These are phyloP conservation scores for Cephus pygmeus DNA, from an alignment of 2,888 invertebrate species.

Conservation along the genomic window DNA sequence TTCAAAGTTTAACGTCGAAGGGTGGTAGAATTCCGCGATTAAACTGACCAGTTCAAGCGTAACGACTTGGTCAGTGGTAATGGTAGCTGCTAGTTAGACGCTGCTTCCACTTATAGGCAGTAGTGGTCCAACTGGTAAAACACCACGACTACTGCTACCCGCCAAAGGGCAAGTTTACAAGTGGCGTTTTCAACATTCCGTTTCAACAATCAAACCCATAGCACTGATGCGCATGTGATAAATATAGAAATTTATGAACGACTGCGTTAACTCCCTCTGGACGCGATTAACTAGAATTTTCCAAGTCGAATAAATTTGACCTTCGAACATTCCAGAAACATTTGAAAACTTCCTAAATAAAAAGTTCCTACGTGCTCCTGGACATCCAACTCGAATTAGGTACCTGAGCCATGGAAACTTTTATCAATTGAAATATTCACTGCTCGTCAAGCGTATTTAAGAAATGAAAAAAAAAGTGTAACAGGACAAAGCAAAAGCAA, in stretches of 20 bases:
- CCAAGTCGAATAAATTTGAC: background rate
- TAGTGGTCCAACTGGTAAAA: background rate
- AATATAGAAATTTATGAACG: too few species aligned
- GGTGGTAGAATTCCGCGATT: constrained; percentile 21
- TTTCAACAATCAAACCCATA: background rate
- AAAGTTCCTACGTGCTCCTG: too few species aligned
- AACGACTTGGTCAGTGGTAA: background rate
- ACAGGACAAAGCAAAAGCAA: background rate
- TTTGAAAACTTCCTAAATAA: too few species aligned
- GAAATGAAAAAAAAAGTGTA: too few species aligned
- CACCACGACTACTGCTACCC: background rate
- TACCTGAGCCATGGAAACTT: too few species aligned
- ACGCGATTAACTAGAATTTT: background rate
- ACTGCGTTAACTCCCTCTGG: background rate
- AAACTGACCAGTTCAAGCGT: constrained; percentile 13
- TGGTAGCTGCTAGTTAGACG: background rate
- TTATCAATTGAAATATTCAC: background rate
- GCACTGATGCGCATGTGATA: background rate
- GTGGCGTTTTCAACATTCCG: background rate
- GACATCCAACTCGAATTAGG: too few species aligned
- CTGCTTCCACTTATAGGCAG: background rate
- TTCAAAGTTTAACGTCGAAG: constrained; percentile 24
- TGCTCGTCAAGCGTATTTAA: too few species aligned
- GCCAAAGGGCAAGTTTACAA: background rate
- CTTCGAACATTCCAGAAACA: background rate